phyloP scores from a whole-genome alignment of 1,140 invertebrate genomes.

The Zaprionus kolodkinae region DNA sequence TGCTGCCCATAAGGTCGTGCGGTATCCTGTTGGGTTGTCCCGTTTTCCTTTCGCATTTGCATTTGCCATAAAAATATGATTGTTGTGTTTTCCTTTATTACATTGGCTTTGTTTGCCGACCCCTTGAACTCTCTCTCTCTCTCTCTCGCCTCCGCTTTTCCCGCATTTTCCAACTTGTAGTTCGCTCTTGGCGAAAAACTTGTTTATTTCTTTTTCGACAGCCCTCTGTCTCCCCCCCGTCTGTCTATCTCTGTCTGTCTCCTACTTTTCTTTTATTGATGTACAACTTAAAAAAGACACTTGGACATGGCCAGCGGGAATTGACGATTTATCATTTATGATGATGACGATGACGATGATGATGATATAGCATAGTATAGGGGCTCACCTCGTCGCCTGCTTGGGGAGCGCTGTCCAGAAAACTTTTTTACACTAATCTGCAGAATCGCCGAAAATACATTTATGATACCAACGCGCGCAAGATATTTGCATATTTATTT shows the following conservation, averaged over 20 bases:
- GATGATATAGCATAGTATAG: constrained; percentile 43
- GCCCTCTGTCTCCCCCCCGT: background rate
- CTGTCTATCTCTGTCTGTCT: constrained; percentile 2
- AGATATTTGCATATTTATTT: constrained; percentile 62
- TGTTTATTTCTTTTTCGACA: constrained; percentile 51
- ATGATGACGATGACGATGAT: constrained; percentile 39
- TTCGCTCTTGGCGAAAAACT: constrained; percentile 50
- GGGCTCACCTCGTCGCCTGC: constrained; percentile 26
- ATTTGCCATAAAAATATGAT: constrained; percentile 76
- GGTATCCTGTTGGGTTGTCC: constrained; percentile 28
- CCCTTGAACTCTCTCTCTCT: constrained; percentile 13
- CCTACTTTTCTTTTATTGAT: constrained; percentile 44
- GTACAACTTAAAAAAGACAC: constrained; percentile 48
- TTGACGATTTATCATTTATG: constrained; percentile 73
- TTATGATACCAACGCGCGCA: constrained; percentile 37
- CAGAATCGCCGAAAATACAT: constrained; percentile 39
- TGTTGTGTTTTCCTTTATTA: constrained; percentile 70
- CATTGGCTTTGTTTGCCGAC: constrained; percentile 52
- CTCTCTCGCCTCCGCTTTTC: too few relatives aligned
- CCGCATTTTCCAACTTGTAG: constrained; percentile 25
- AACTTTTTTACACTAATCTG: constrained; percentile 55
- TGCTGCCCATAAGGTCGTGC: constrained; percentile 4
- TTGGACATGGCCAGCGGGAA: constrained; percentile 62
- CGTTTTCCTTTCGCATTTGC: constrained; percentile 61
- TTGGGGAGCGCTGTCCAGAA: constrained; percentile 25